Conservation (phyloP, 1,140 invertebrate genomes). For the Aporrectodea caliginosa region DNA sequence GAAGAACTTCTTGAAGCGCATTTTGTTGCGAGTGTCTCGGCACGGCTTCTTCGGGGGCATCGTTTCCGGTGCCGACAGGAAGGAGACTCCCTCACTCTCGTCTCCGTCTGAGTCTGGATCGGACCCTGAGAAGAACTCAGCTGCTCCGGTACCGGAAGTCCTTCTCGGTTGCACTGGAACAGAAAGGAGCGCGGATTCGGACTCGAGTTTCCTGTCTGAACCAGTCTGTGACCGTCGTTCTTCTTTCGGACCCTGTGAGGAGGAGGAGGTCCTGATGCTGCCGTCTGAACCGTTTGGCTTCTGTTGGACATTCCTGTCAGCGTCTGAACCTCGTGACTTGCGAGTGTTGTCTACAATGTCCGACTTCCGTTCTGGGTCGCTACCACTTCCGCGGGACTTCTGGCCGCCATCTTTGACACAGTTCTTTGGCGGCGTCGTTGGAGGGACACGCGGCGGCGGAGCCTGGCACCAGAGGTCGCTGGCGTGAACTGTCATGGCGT, state of each 20-base stretch:
- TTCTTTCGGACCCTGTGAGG: too few species aligned
- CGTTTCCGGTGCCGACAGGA: not conserved
- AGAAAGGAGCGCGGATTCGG: too few species aligned
- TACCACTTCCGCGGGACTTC: not conserved
- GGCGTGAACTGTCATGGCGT: not conserved
- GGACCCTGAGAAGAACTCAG: too few species aligned
- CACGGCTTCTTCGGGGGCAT: not conserved
- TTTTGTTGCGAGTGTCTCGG: not conserved
- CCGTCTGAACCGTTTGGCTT: too few species aligned
- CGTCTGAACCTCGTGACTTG: too few species aligned
- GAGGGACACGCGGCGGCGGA: not conserved
- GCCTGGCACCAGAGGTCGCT: not conserved
- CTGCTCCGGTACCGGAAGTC: too few species aligned
- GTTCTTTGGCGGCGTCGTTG: not conserved
- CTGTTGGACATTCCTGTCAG: too few species aligned
- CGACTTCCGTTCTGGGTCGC: not conserved
- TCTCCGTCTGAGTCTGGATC: not conserved
- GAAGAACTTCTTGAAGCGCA: slow-evolving; percentile 2
- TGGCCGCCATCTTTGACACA: not conserved
- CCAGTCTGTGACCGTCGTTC: too few species aligned
- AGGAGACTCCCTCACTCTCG: not conserved
- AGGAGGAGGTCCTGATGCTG: too few species aligned
- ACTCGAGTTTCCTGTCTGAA: too few species aligned
- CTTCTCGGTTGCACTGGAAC: too few species aligned
- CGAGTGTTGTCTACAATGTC: too few species aligned